Evolutionary conservation across 2,797 vertebrate genomes (phyloP), one percentile per base, ranked within the genome.

Genomic region (Gambelia wislizenii): DNA sequence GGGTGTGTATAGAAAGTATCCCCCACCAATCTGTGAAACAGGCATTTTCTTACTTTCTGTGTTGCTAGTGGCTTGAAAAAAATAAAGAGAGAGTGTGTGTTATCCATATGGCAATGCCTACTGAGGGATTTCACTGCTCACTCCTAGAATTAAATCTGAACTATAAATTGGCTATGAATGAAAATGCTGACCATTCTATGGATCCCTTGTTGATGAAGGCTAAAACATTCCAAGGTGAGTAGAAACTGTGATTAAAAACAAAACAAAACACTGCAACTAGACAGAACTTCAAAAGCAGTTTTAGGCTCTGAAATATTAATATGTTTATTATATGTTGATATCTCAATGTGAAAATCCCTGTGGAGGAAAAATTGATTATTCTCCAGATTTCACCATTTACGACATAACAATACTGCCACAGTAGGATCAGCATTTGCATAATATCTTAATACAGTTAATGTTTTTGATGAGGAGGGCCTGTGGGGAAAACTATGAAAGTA

Each of bases 341-440:
- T 56, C 83, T 88, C 84, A 86, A 89, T 86, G 88, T 42, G 70
- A 89, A 89, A 82, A 76, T 85, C 77, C 78, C 88, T 25, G 56
- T 89, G 84, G 89, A 89, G 82, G 30, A 80, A 91, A 1, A 92
- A 6, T 52, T 75, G 85, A 54, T 87, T 59, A 59, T 76, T 89
- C 85, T 81, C 83, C 18, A 74, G 61, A 84, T 39, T 86, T 84
- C 77, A 20, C 3, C 2, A 33, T 54, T 67, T 54, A 59, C 83
- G 77, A 81, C 85, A 59, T 81, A 85, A 91, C 83, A 80, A 91
- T 76, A 81, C 90, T 84, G 69, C 67, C 70, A 44, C 64, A 74
- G 33, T 64, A 64, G 81, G 88, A 54, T 42, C 78, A 54, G 10
- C 8, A 77, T n/a, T 90, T 30, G n/a, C 87, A 88, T 81, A 88